Conservation (phyloP, 2,888 invertebrate species). For the Tuberolachnus salignus region DNA sequence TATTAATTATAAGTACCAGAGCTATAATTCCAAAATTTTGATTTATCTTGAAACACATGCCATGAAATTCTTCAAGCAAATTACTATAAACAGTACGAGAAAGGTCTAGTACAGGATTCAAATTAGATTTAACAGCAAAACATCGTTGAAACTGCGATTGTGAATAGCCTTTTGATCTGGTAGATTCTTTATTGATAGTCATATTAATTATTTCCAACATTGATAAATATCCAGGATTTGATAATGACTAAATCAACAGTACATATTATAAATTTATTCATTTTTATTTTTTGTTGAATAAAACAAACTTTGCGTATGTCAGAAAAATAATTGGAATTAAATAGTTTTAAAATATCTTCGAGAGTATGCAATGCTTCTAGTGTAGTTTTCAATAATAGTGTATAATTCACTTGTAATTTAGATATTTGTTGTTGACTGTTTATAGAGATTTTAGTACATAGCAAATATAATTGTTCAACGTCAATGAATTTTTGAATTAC, state of each 20-base stretch:
- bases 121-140: conserved; percentile 77
- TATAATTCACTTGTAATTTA: conserved; percentile 67
- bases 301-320: conserved; percentile 17
- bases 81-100: conserved; percentile 86
- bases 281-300: no score
- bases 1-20: no score
- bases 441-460: conserved; percentile 66
- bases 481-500: conserved; percentile 73
- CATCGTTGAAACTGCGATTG: conserved; percentile 71
- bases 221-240: conserved; percentile 63
- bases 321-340: conserved; percentile 62
- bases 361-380: conserved; percentile 76
- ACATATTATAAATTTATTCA: no score
- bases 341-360: conserved; percentile 66
- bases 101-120: conserved; percentile 82
- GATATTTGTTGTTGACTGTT: conserved; percentile 24
- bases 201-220: conserved; percentile 66
- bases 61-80: conserved; percentile 77
- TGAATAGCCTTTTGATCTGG: conserved; percentile 65
- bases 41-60: conserved; percentile 62
- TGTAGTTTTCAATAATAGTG: conserved; percentile 77
- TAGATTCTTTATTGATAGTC: conserved; percentile 68
- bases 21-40: no score
- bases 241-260: conserved; percentile 61
- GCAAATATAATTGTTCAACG: conserved; percentile 77